Conservation (phyloP, 2,797 vertebrate genomes). For the Petrocephalus schoutedeni region DNA sequence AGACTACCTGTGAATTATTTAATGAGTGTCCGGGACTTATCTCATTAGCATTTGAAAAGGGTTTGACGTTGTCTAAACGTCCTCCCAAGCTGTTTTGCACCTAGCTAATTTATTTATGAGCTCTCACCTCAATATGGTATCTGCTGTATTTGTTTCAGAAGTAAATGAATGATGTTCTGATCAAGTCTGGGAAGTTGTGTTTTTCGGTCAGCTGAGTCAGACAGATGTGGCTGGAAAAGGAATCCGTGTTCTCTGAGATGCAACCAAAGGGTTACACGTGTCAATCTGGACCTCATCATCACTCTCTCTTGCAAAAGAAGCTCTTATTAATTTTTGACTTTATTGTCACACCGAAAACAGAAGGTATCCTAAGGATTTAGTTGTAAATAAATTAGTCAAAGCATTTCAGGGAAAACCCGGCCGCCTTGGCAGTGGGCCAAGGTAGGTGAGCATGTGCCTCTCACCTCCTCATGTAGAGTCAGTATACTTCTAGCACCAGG, state of each 20-base stretch:
- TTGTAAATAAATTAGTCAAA: neutral
- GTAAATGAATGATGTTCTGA: neutral
- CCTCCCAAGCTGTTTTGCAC: neutral
- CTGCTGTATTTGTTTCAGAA: neutral
- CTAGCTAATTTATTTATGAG: conserved; percentile 5
- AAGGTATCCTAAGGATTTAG: neutral
- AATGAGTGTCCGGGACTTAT: conserved; percentile 9
- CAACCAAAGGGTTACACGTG: neutral
- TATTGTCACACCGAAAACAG: neutral
- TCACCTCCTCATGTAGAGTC: neutral
- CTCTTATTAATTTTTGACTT: neutral
- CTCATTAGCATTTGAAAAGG: conserved; percentile 20
- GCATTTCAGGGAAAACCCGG: neutral
- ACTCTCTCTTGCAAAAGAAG: neutral
- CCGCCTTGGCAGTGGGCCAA: neutral
- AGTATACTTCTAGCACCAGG: neutral
- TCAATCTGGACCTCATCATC: neutral
- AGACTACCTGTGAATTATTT: conserved; percentile 13
- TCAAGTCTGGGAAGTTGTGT: neutral
- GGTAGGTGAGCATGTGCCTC: neutral
- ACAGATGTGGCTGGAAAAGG: neutral
- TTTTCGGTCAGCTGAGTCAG: neutral
- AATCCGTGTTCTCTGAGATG: neutral
- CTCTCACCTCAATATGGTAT: neutral
- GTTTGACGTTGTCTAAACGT: neutral